Base-by-base conservation (phyloP, 2,888 invertebrate species). In the Siphlonurus alternatus region DNA sequence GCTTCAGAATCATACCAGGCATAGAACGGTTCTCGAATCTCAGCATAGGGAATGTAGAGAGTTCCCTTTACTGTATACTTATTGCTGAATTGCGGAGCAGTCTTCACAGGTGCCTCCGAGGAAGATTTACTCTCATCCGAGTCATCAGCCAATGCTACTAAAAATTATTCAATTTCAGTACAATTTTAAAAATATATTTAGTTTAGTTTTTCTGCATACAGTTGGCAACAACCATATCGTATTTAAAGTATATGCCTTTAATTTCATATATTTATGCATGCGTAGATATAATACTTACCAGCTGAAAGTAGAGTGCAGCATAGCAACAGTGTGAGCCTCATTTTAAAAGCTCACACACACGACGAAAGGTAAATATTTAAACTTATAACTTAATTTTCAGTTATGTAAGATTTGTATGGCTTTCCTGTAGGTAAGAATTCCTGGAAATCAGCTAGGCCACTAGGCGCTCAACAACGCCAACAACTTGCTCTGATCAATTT, bases 1-100 rank as follows among this genome's bases (percentile, higher is more conserved):
- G 83, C 82, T 2, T 79, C 78, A 25, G 78, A 81, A 78, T 96
- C 93, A 70, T 81, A 93, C 88, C 90, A 95, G 18, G 89, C 91
- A 71, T 83, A 86, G 73, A 97, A 94, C 0, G 95, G 94, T 74
- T 97, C 96, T 23, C 82, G 81, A 61, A 97, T 84, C 78, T 96
- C 96, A 0, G 95, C 95, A 77, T 95, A 97, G 0, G 97, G 96
- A 68, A 97, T 90, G 69, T 82, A 84, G 24, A 96, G 76, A 2
- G 85, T 79, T 2, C 92, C 93, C 72, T 86, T 86, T 0, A 87
- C 86, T 0, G 85, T 84, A 72, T 92, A 91, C 0, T 83, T 81
- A 0, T 79, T 73, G 71, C 82, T 88, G 83, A 91, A 91, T 74
- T 77, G 76, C 19, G 88, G 88, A 1, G 80, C 56, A n/a, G 24